Conservation (phyloP, 2,888 invertebrate species). For the Enchytraeus crypticus region DNA sequence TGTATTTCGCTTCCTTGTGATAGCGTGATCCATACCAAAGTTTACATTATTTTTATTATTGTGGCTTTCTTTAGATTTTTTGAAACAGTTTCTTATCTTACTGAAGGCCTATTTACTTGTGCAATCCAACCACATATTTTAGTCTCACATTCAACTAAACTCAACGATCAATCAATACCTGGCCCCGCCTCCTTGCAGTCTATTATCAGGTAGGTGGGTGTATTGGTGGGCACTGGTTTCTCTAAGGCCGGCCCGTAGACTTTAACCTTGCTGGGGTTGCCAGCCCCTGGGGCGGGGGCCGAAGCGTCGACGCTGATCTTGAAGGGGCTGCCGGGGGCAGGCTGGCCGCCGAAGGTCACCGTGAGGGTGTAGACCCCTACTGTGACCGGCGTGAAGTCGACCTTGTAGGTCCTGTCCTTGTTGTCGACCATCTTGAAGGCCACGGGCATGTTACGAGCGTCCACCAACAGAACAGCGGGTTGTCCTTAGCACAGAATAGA, state of each 20-base stretch:
- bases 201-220: slow-evolving; percentile 70
- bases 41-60: too few species aligned
- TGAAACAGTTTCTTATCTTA: too few species aligned
- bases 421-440: slow-evolving; percentile 11
- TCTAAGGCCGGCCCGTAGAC: slow-evolving; percentile 66
- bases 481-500: too few species aligned
- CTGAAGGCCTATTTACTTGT: too few species aligned
- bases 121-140: too few species aligned
- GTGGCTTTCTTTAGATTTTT: too few species aligned
- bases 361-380: slow-evolving; percentile 6
- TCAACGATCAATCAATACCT: too few species aligned
- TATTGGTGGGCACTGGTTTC: slow-evolving; percentile 58
- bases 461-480: slow-evolving; percentile 9
- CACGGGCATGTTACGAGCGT: slow-evolving; percentile 9
- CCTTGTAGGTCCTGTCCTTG: slow-evolving; percentile 14
- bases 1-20: too few species aligned
- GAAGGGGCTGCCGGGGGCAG: slow-evolving; percentile 14
- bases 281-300: slow-evolving; percentile 31
- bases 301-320: slow-evolving; percentile 54
- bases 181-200: slow-evolving; percentile 72
- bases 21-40: too few species aligned
- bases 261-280: slow-evolving; percentile 52
- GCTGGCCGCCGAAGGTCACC: slow-evolving; percentile 11
- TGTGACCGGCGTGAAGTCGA: slow-evolving; percentile 10
- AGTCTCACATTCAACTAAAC: too few species aligned